A percentile compares a stretch with the other conserved stretches of the same genome.
phyloP scores from a whole-genome alignment of 2,113 vertebrate genomes.

The Aphyosemion australe region DNA sequence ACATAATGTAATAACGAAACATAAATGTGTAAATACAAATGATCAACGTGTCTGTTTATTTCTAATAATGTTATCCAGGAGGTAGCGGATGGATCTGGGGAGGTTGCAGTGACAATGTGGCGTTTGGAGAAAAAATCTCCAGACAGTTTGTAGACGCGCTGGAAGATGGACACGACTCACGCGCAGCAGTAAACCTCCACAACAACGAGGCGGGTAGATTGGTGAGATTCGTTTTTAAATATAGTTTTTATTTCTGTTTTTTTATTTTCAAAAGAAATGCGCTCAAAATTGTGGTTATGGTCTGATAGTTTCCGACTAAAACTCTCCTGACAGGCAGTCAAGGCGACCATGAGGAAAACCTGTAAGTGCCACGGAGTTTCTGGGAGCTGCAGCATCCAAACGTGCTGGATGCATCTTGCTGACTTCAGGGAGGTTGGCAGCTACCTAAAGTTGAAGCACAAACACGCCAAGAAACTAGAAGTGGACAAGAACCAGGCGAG shows the following conservation, averaged over 20 bases:
- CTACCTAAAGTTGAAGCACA: slow-evolving; percentile 90
- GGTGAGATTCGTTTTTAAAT: slow-evolving; percentile 72
- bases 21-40: no score
- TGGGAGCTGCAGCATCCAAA: slow-evolving; percentile 95
- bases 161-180: slow-evolving; percentile 90
- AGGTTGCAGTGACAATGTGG: slow-evolving; percentile 95
- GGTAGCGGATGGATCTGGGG: slow-evolving; percentile 98
- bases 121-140: slow-evolving; percentile 93
- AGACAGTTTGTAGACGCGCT: slow-evolving; percentile 94
- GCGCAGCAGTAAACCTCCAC: slow-evolving; percentile 93
- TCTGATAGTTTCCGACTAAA: not conserved
- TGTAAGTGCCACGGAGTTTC: slow-evolving; percentile 98
- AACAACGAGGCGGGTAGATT: slow-evolving; percentile 94
- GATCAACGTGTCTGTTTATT: not conserved
- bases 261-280: no score
- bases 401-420: slow-evolving; percentile 94
- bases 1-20: not conserved
- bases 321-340: slow-evolving; percentile 81
- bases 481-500: slow-evolving; percentile 86
- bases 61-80: slow-evolving; percentile 73
- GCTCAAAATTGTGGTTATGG: no score
- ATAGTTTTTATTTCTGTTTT: not conserved
- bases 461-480: slow-evolving; percentile 89
- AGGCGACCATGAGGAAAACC: slow-evolving; percentile 86
- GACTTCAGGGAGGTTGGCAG: slow-evolving; percentile 91